Conservation (phyloP, 2,888 invertebrate genomes). For the Idaea aversata region DNA sequence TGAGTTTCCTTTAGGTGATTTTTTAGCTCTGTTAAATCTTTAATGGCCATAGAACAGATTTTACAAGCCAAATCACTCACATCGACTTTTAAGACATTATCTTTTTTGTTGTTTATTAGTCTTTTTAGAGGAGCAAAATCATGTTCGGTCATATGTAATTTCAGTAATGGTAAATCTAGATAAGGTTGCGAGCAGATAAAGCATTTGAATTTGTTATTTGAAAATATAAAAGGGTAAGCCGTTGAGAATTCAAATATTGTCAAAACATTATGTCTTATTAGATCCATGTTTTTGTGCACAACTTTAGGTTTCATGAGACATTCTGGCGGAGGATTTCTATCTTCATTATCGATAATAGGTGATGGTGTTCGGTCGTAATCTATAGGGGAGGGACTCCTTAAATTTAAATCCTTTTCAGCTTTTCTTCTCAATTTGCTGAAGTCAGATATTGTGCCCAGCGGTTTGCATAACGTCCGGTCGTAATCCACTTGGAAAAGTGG, state of each 20-base stretch:
- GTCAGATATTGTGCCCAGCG: slow-evolving; percentile 64
- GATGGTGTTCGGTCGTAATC: slow-evolving; percentile 25
- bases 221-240: slow-evolving; percentile 69
- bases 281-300: slow-evolving; percentile 45
- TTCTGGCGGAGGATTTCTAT: slow-evolving; percentile 23
- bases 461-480: slow-evolving; percentile 69
- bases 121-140: slow-evolving; percentile 60
- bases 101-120: slow-evolving; percentile 63
- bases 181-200: slow-evolving; percentile 69
- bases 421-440: slow-evolving; percentile 51
- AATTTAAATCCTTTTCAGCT: slow-evolving; percentile 25
- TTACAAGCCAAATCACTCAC: slow-evolving; percentile 62
- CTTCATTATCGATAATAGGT: slow-evolving; percentile 22
- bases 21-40: slow-evolving; percentile 53
- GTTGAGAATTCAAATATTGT: slow-evolving; percentile 68
- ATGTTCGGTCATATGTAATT: slow-evolving; percentile 63
- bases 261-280: slow-evolving; percentile 59
- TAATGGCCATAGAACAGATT: slow-evolving; percentile 48
- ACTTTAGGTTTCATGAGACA: slow-evolving; percentile 27
- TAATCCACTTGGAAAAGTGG: slow-evolving; percentile 74
- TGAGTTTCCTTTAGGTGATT: slow-evolving; percentile 59
- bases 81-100: slow-evolving; percentile 68
- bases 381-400: slow-evolving; percentile 58
- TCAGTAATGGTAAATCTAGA: slow-evolving; percentile 54
- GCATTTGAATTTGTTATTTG: slow-evolving; percentile 72